A percentile compares a stretch with the other conserved stretches of the same genome.
phyloP scores from a whole-genome alignment of 2,888 invertebrate species.

The Drosophila kambysellisi region DNA sequence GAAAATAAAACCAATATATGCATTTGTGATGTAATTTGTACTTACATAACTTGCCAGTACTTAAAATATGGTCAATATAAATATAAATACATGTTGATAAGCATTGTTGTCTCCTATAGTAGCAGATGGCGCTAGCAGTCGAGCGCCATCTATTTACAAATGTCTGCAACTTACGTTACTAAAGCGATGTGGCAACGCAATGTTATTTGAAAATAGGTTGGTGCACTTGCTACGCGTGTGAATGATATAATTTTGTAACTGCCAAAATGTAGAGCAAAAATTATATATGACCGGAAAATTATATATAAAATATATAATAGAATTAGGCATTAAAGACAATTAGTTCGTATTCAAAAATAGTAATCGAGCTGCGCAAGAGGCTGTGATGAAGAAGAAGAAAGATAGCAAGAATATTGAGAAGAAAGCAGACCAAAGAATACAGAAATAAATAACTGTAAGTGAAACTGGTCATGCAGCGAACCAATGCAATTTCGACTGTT shows the following conservation, averaged over 20 bases:
- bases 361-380: not conserved
- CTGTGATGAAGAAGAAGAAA: not conserved
- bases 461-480: not conserved
- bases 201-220: not conserved
- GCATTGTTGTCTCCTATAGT: not conserved
- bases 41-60: not conserved
- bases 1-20: not conserved
- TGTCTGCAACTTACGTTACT: not conserved
- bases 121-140: not conserved
- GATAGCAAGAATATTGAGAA: not conserved
- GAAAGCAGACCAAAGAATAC: not conserved
- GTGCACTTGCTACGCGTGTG: not conserved
- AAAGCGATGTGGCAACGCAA: not conserved
- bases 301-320: not conserved
- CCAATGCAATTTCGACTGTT: not conserved
- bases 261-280: not conserved
- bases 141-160: slow-evolving; percentile 14
- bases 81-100: not conserved
- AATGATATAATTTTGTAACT: not conserved
- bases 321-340: not conserved
- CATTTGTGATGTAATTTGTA: not conserved
- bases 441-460: not conserved
- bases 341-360: not conserved
- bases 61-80: not conserved
- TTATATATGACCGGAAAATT: not conserved